A percentile compares a stretch with the other conserved stretches of the same genome.
Evolutionary conservation across 2,797 vertebrate species (phyloP).

Genomic region (Pipistrellus nathusii): DNA sequence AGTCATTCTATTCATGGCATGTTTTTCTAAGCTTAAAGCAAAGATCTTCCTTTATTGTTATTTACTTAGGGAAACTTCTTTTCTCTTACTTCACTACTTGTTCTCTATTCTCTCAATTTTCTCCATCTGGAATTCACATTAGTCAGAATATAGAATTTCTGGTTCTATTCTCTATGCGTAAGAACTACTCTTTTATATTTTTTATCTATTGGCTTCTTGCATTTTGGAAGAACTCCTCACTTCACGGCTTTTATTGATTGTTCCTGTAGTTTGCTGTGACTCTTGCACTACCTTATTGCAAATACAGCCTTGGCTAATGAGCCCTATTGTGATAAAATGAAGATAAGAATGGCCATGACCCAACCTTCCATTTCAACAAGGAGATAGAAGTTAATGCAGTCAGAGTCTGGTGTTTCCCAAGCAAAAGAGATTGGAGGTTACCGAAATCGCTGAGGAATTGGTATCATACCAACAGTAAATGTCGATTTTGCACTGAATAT

Average conservation of each 20-base stretch:
- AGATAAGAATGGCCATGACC: not conserved
- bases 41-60: not conserved
- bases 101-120: constrained; percentile 7
- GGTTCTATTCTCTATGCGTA: not conserved
- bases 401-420: not conserved
- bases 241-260: not conserved
- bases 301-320: not conserved
- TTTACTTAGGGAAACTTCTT: not conserved
- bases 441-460: not conserved
- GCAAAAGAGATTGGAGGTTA: not conserved
- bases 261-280: not conserved
- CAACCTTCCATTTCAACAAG: not conserved
- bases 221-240: not conserved
- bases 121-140: not conserved
- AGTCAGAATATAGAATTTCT: not conserved
- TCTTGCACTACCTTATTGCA: not conserved
- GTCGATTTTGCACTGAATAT: not conserved
- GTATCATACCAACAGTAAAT: not conserved
- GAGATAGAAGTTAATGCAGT: not conserved
- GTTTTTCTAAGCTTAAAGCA: not conserved
- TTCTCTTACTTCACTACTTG: not conserved
- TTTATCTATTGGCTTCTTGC: not conserved
- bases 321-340: not conserved
- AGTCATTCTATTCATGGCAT: not conserved
- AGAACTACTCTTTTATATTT: not conserved